phyloP scores from a whole-genome alignment of 2,113 vertebrate species.

The Scomber colias region DNA sequence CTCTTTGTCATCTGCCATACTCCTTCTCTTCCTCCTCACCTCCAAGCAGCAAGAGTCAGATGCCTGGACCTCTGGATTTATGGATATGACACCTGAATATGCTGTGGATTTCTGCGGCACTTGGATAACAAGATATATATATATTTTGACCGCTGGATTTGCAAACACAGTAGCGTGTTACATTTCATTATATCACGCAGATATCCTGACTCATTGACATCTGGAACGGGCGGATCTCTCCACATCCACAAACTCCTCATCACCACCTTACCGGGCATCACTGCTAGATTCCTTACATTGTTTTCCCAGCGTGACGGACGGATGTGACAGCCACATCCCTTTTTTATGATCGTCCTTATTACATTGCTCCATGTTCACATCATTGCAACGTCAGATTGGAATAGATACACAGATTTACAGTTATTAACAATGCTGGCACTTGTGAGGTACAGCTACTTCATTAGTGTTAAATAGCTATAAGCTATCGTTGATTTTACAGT shows the following conservation, averaged over 20 bases:
- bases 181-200: slow-evolving; percentile 2
- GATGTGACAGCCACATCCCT: slow-evolving; percentile 31
- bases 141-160: slow-evolving; percentile 43
- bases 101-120: slow-evolving; percentile 47
- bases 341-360: slow-evolving; percentile 46
- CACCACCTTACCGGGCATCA: slow-evolving; percentile 20
- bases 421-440: slow-evolving; percentile 24
- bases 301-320: slow-evolving; percentile 18
- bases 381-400: slow-evolving; percentile 14
- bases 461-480: slow-evolving; percentile 40
- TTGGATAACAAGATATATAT: slow-evolving; percentile 34
- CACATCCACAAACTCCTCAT: slow-evolving; percentile 30
- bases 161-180: slow-evolving; percentile 30
- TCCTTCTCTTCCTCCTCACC: slow-evolving; percentile 30
- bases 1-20: slow-evolving; percentile 35
- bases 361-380: slow-evolving; percentile 41
- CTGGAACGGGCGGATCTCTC: slow-evolving; percentile 14
- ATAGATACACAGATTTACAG: slow-evolving; percentile 34
- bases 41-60: slow-evolving; percentile 28
- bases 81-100: slow-evolving; percentile 26
- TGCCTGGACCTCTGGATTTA: slow-evolving; percentile 48
- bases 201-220: slow-evolving; percentile 6
- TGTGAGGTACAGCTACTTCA: slow-evolving; percentile 28
- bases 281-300: slow-evolving; percentile 16
- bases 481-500: slow-evolving; percentile 44